Evolutionary conservation across 35 echinoderm and acorn worm genomes (phyloP), one percentile per base, ranked within the genome.

Genomic region (Ophiothrix spiculata): DNA sequence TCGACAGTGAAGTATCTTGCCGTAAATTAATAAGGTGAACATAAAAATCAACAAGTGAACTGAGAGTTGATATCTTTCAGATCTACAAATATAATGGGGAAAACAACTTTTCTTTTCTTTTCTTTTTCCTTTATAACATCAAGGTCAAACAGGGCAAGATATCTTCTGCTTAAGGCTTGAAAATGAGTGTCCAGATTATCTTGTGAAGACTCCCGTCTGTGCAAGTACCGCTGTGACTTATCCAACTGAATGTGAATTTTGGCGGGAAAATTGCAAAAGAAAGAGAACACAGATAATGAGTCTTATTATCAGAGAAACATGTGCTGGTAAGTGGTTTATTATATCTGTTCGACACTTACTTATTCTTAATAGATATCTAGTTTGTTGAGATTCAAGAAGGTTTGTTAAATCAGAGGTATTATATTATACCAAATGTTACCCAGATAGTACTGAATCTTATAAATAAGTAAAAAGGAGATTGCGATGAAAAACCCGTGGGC

Each of bases 231-330:
- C 60, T 28, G 25, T 15, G 3, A 25, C 4, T 28, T 69, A 69
- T 28, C 60, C 60, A 69, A 69, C 3, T 25, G 60, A 69, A 69
- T 69, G 60, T 69, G 60, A 69, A 69, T 69, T 69, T 69, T 69
- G 60, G 60, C 60, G 60, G 60, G 60, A 69, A 69, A 69, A 69
- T 69, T 69, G 60, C 60, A 69, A 28, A n/a, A 69, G 60, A 25
- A 69, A 69, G 29, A 69, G 60, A 15, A 69, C 29, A 69, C 60
- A 69, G 60, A 69, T 15, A 28, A 69, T 69, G 60, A n/a, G 3
- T 25, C 60, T 69, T 69, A 28, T 15, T 2, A 28, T 25, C 23
- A 15, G 60, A 25, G 4, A 15, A 25, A 10, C 4, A n/a, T 69
- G 60, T 69, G 1, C 60, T 25, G 60, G 60, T 69, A 69, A 2